Base-by-base conservation (phyloP, 2,113 vertebrate species). In the Tiliqua scincoides region DNA sequence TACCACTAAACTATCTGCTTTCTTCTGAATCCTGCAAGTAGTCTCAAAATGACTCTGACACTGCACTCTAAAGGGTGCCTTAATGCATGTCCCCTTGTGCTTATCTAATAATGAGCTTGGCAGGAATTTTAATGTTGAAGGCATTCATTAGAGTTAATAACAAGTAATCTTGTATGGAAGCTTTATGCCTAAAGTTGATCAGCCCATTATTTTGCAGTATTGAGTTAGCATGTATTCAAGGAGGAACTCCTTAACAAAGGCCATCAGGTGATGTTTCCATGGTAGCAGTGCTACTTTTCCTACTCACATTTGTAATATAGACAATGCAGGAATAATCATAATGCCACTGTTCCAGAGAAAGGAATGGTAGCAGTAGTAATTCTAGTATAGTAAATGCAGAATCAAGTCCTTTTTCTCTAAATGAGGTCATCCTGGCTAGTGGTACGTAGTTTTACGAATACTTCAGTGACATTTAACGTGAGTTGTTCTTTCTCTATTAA, bases 191-290 rank as follows among this genome's bases (percentile, higher is more conserved):
- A n/a, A 3, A 0, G 71, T 89, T 88, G 93, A 93, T 95, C 79
- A 67, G 87, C 74, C 61, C 85, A 93, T 91, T 92, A 72, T 90
- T 94, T 87, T 80, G 67, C 0, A 0, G 61, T 77, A 1, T 89
- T 2, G 1, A 87, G 87, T 89, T 93, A 71, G 61, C 89, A 87
- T 90, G 85, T 84, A 81, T 89, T 96, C 81, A 89, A 87, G 90
- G 65, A 91, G 84, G 87, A 94, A 70, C 91, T 92, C 43, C 30
- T 82, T 88, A 77, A 92, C 94, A 94, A 95, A 94, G 91, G 88
- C 94, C 92, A 88, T 94, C 92, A 94, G 93, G 92, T 95, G 90
- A 92, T 87, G 95, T 97, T 96, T 96, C 96, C 94, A 96, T 94
- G 93, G 93, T 77, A 97, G 95, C 95, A 91, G 78, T 79, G 2